These are phyloP conservation scores for Brachionus sp. DNA, from an alignment of 1,140 invertebrate species.

Conservation along the genomic window DNA sequence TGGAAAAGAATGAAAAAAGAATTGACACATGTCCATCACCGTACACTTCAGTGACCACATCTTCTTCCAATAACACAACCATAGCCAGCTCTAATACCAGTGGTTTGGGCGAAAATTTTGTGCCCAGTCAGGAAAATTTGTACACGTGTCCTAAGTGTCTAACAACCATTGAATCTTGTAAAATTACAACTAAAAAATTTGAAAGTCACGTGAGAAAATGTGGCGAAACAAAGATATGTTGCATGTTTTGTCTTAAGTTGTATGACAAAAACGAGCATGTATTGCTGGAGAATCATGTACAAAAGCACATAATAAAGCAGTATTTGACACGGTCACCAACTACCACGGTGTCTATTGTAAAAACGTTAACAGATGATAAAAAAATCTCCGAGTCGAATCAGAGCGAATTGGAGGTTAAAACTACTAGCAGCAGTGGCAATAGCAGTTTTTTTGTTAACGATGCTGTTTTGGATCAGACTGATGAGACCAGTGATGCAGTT, in stretches of 20 bases:
- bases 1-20: neutral
- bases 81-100: neutral
- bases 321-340: conserved; percentile 25
- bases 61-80: neutral
- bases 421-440: neutral
- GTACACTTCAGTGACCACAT: conserved; percentile 2
- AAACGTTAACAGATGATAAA: neutral
- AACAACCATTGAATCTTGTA: conserved; percentile 1
- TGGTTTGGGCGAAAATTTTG: neutral
- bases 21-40: neutral
- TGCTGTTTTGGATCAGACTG: neutral
- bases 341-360: neutral
- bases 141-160: conserved; percentile 29
- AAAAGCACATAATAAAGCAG: conserved; percentile 33
- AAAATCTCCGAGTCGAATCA: neutral
- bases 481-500: neutral
- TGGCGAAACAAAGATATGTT: neutral
- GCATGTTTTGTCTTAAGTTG: conserved; percentile 43
- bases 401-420: neutral
- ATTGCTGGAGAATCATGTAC: conserved; percentile 26
- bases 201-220: conserved; percentile 24
- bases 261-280: conserved; percentile 20
- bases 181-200: conserved; percentile 13
- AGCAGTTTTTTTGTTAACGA: conserved; percentile 17
- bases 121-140: neutral